phyloP scores from a whole-genome alignment of 2,113 vertebrate genomes.

The Rhizomys pruinosus region DNA sequence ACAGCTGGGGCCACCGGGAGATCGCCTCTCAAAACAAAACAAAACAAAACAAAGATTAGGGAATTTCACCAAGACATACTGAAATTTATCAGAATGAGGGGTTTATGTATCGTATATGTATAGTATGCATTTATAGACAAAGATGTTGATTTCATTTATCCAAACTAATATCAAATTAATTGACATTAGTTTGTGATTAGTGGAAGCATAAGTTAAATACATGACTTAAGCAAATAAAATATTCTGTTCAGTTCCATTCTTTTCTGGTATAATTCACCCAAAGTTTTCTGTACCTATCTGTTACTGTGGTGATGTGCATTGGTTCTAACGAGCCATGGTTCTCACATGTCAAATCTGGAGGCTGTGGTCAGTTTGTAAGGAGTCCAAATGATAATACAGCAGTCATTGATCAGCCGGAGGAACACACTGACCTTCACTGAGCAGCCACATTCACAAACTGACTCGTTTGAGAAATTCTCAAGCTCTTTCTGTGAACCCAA shows the following conservation, averaged over 20 bases:
- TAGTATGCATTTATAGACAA: not conserved
- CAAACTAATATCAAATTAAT: not conserved
- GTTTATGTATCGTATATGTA: slow-evolving; percentile 9
- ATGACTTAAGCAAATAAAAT: slow-evolving; percentile 1
- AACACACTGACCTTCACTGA: not conserved
- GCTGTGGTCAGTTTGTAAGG: not conserved
- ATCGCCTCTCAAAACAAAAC: no score
- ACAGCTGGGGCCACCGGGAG: no score
- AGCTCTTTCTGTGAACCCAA: not conserved
- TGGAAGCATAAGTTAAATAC: slow-evolving; percentile 36
- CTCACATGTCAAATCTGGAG: not conserved
- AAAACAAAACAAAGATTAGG: not conserved
- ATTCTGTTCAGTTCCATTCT: not conserved
- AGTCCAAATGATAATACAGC: not conserved
- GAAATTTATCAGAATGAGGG: not conserved
- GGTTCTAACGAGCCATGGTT: not conserved
- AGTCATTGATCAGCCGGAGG: not conserved
- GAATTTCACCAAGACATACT: not conserved
- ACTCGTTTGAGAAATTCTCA: slow-evolving; percentile 15
- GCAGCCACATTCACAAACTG: not conserved
- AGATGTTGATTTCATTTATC: not conserved
- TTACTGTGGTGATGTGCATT: not conserved
- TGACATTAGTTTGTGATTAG: no score
- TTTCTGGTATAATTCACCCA: not conserved
- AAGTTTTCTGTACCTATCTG: not conserved